Evolutionary conservation across 2,797 vertebrate species (phyloP).

Genomic region (Scarus forsteni): DNA sequence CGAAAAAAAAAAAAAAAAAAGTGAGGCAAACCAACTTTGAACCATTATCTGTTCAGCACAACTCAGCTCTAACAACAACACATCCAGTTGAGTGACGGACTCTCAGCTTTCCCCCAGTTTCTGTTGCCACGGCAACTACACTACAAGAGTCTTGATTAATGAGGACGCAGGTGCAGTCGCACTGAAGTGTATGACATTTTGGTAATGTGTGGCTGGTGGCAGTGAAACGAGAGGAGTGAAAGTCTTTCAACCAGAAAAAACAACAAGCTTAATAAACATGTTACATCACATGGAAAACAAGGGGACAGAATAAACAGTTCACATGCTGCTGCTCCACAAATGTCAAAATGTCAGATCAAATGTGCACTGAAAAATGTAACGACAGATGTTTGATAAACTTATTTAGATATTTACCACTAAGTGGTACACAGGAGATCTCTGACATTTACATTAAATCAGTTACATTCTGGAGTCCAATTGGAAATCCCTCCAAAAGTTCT

Average conservation of each 20-base stretch:
- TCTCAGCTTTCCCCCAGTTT: slow-evolving; percentile 36
- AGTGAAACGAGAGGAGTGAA: not conserved
- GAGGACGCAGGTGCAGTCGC: slow-evolving; percentile 57
- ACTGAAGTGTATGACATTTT: slow-evolving; percentile 32
- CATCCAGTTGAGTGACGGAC: slow-evolving; percentile 52
- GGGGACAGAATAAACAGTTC: not conserved
- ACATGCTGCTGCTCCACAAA: not conserved
- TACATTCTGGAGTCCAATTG: no score
- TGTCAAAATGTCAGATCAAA: not conserved
- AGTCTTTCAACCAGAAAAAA: not conserved
- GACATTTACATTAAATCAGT: no score
- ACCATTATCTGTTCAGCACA: slow-evolving; percentile 24
- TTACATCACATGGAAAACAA: not conserved
- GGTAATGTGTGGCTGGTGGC: slow-evolving; percentile 19
- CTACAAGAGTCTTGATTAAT: slow-evolving; percentile 55
- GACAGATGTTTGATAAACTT: no score
- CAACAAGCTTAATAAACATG: not conserved
- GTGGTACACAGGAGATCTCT: no score
- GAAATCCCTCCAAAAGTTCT: no score
- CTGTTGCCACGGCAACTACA: slow-evolving; percentile 70
- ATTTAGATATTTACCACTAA: no score
- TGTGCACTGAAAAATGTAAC: no score
- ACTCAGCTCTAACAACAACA: slow-evolving; percentile 29
- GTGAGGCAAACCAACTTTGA: slow-evolving; percentile 20
- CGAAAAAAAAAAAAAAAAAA: not conserved